A percentile compares a stretch with the other conserved stretches of the same genome.
phyloP scores from a whole-genome alignment of 2,797 vertebrate species.

The Coracias cyanogaster region DNA sequence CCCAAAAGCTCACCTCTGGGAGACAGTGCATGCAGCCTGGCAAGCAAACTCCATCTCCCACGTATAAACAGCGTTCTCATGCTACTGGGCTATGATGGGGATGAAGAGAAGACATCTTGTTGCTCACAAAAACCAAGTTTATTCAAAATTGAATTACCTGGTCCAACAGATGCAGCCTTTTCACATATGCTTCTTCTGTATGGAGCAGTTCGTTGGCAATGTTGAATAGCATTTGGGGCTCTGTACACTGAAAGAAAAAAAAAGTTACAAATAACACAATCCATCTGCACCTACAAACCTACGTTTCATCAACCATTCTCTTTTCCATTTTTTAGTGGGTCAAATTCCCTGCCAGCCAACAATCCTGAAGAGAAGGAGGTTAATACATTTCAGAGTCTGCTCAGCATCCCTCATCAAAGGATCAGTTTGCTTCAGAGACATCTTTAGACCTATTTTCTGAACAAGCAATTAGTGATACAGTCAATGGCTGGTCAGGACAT shows the following conservation, averaged over 20 bases:
- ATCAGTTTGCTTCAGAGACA: neutral
- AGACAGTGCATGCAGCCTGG: fast-evolving
- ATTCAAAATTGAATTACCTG: constrained; percentile 83
- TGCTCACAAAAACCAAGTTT: neutral
- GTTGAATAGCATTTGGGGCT: constrained; percentile 91
- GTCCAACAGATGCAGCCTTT: constrained; percentile 93
- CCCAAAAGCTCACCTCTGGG: neutral
- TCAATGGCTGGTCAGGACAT: neutral
- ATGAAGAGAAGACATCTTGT: neutral
- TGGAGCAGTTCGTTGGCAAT: constrained; percentile 95
- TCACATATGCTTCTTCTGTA: constrained; percentile 95
- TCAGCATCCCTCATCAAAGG: neutral
- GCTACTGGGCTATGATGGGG: neutral
- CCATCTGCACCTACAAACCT: neutral
- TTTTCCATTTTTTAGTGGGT: neutral
- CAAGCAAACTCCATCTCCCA: neutral
- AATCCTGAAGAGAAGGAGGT: neutral
- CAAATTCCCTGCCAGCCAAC: neutral
- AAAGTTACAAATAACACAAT: neutral
- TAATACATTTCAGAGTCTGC: neutral
- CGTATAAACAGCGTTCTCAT: fast-evolving
- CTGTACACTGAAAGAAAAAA: constrained; percentile 83
- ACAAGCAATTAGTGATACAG: neutral
- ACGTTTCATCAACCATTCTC: neutral
- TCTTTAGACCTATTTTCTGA: neutral